Base-by-base conservation (phyloP, 2,113 vertebrate genomes). In the Cnemophilus loriae region DNA sequence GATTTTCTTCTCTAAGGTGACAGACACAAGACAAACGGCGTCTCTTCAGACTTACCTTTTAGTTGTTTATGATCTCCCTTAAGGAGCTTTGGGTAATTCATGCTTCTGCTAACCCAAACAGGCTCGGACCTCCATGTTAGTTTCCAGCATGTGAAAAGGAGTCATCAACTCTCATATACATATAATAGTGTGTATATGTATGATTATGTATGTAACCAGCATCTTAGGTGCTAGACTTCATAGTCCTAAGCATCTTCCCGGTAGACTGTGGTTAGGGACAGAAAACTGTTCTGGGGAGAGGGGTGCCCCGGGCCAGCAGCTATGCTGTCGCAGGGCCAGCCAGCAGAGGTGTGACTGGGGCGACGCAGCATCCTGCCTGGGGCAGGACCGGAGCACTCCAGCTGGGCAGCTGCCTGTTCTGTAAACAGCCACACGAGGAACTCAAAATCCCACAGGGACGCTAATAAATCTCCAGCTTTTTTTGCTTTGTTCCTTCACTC, bases 361-460 rank as follows among this genome's bases (percentile, higher is more conserved):
- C 19, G 16, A 24, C 5, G 7, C 9, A 17, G 41, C 61, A 4
- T 12, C 32, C 16, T 67, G 56, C 46, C 60, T 1, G 1, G 17
- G 37, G 33, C 57, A n/a, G 60, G 13, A 20, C 41, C 2, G 0
- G 6, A 28, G 65, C 1, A 1, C 27, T 49, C 18, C 16, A 8
- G 33, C 41, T 41, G 39, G 22, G 50, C 64, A 50, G 20, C 47
- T 46, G 60, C 46, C 22, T 32, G 9, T 6, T 61, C 70, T 42
- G 9, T n/a, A 30, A 42, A 33, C 70, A 76, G 57, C 30, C 16
- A 39, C 3, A 4, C 16, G 18, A 11, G 60, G 27, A 84, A 50
- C 52, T 61, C 12, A 23, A 27, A 32, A n/a, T 44, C 44, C 37
- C 61, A n/a, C 2, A 0, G 35, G 28, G 47, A 70, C 24, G 30